Evolutionary conservation across 2,888 invertebrate genomes (phyloP).

Genomic region (Maniola hyperantus): DNA sequence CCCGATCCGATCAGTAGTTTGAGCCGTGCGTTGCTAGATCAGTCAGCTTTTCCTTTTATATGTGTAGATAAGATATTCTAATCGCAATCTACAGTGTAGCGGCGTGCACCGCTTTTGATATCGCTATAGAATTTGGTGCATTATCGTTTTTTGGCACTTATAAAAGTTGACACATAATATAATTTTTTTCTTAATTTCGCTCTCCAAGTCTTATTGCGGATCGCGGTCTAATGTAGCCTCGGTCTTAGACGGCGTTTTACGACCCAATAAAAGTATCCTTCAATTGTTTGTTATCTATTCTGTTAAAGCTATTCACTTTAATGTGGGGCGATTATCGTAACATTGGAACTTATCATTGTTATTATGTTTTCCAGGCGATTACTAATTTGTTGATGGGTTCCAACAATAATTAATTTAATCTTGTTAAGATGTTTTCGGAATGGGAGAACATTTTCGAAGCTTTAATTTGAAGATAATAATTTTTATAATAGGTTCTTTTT

Average conservation of each 20-base stretch:
- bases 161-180: too few relatives aligned
- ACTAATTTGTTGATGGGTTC: constrained; percentile 35
- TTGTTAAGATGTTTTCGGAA: constrained; percentile 3
- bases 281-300: constrained; percentile 39
- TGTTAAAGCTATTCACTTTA: constrained; percentile 34
- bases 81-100: too few relatives aligned
- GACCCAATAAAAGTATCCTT: constrained; percentile 39
- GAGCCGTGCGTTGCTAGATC: too few relatives aligned
- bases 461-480: background rate
- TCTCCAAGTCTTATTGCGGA: background rate
- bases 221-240: background rate
- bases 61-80: too few relatives aligned
- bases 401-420: constrained; percentile 13
- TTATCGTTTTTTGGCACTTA: too few relatives aligned
- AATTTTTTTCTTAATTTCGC: background rate
- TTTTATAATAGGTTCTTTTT: background rate
- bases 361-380: constrained; percentile 32
- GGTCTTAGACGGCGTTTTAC: constrained; percentile 26
- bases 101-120: too few relatives aligned
- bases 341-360: constrained; percentile 35
- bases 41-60: too few relatives aligned
- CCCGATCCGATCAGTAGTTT: too few relatives aligned
- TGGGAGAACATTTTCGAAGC: background rate
- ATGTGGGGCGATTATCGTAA: constrained; percentile 38
- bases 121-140: too few relatives aligned